phyloP scores from a whole-genome alignment of 1,140 invertebrate genomes.

The Copidosoma floridanum region DNA sequence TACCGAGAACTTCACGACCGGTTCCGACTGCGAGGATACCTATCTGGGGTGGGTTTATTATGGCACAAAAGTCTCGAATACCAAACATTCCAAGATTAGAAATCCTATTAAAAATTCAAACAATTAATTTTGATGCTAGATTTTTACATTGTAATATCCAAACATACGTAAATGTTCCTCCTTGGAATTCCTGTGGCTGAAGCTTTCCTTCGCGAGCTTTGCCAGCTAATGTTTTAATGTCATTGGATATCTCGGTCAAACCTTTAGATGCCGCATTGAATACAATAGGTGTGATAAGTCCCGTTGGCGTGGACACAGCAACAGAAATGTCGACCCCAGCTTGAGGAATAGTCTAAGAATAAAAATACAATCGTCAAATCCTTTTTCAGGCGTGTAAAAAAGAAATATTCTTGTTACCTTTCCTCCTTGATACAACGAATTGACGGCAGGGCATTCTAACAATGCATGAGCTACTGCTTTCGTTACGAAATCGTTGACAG shows the following conservation, averaged over 20 bases:
- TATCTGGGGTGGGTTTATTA: constrained; percentile 59
- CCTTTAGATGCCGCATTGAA: constrained; percentile 90
- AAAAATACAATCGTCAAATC: constrained; percentile 14
- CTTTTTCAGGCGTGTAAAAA: not conserved
- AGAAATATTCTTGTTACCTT: constrained; percentile 32
- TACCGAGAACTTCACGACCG: constrained; percentile 46
- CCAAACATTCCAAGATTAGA: constrained; percentile 99
- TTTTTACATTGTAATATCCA: too few relatives aligned
- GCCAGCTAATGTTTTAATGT: constrained; percentile 79
- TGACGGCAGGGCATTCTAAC: constrained; percentile 89
- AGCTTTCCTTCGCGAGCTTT: constrained; percentile 92
- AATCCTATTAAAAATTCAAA: constrained; percentile 59
- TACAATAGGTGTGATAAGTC: constrained; percentile 98
- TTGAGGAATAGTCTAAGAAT: constrained; percentile 63
- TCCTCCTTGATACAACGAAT: constrained; percentile 58
- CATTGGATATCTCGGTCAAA: constrained; percentile 79
- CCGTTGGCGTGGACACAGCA: constrained; percentile 92
- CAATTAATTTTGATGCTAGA: constrained; percentile 7
- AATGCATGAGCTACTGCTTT: constrained; percentile 90
- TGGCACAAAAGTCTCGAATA: constrained; percentile 79
- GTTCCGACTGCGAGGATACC: constrained; percentile 76
- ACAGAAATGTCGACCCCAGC: constrained; percentile 88
- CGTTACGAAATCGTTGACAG: constrained; percentile 96
- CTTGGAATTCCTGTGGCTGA: constrained; percentile 96
- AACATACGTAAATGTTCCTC: constrained; percentile 64